Base-by-base conservation (phyloP, 1,140 invertebrate species). In the Mycetomoellerius zeteki region DNA sequence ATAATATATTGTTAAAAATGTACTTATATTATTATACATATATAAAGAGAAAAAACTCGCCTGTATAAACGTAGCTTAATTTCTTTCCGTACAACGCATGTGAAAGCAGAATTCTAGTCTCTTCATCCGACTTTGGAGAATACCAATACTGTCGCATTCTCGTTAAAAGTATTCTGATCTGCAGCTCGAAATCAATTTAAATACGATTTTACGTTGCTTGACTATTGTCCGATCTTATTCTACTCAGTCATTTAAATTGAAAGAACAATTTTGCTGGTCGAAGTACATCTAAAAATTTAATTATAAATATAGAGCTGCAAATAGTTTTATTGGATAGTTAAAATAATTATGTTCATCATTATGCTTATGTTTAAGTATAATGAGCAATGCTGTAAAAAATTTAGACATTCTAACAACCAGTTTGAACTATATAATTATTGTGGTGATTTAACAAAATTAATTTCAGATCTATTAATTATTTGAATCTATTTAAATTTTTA, bases 181-280 rank as follows among this genome's bases (percentile, higher is more conserved):
- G 14, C n/a, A 75, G 52, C 30, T 37, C 72, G 12, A 56, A 12
- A 27, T 21, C 52, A 75, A 75, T 33, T 54, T 75, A 75, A 75
- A 3, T 56, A 56, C 6, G 19, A 56, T 10, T n/a, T 56, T 21
- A 3, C 54, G 1, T 72, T 10, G 16, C n/a, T 72, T 10, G 24
- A 56, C 2, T 33, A n/a, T 21, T n/a, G 0, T 56, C 2, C 19
- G 7, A 21, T 4, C 12, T 37, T 37, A 58, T 73, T 21, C 8
- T 8, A 8, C 3, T 14, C 7, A n/a, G n/a, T 56, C 50, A 52
- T 56, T 56, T n/a, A n/a, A 56, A 56, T 56, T 21, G 54, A 56
- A 37, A 37, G 33, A 12, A 43, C 0, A 43, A 43, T 43, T 43
- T 43, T 43, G 10, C 37, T 43, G 8, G 10, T 43, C 2, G 8